These are phyloP conservation scores for Lytechinus variegatus DNA, from an alignment of 35 echinoderm and acorn worm species.

Conservation along the genomic window DNA sequence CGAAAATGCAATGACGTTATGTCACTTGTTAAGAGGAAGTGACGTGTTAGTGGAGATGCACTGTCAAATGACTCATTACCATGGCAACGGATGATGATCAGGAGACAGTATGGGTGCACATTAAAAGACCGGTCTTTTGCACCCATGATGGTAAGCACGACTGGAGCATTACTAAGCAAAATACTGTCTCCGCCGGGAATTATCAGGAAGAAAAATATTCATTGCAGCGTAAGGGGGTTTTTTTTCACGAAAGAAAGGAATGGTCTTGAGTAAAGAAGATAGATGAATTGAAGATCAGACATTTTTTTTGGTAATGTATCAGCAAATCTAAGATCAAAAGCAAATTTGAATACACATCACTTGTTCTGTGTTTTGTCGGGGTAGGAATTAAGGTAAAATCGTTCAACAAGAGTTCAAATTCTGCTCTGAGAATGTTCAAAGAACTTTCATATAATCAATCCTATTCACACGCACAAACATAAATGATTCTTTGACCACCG, in stretches of 20 bases:
- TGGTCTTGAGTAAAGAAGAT: neutral
- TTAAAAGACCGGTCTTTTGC: neutral
- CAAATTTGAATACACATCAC: neutral
- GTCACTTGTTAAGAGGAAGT: neutral
- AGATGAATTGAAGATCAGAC: neutral
- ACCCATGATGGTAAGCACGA: neutral
- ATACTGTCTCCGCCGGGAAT: conserved; percentile 4
- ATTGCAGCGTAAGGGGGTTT: neutral
- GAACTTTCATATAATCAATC: neutral
- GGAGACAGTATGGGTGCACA: neutral
- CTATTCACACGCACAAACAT: too few species aligned
- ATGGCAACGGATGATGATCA: neutral
- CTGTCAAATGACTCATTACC: conserved; percentile 1
- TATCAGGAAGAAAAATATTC: neutral
- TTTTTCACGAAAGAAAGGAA: neutral
- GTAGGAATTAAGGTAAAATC: neutral
- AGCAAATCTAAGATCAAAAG: neutral
- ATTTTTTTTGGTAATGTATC: neutral
- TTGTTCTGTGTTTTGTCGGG: neutral
- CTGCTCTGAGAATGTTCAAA: neutral
- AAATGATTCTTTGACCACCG: too few species aligned
- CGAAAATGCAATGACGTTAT: neutral
- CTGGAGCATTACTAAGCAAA: conserved; percentile 2
- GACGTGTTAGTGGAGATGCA: neutral
- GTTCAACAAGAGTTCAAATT: neutral